phyloP scores from a whole-genome alignment of 1,140 invertebrate genomes.

The Apocrypta bakeri region DNA sequence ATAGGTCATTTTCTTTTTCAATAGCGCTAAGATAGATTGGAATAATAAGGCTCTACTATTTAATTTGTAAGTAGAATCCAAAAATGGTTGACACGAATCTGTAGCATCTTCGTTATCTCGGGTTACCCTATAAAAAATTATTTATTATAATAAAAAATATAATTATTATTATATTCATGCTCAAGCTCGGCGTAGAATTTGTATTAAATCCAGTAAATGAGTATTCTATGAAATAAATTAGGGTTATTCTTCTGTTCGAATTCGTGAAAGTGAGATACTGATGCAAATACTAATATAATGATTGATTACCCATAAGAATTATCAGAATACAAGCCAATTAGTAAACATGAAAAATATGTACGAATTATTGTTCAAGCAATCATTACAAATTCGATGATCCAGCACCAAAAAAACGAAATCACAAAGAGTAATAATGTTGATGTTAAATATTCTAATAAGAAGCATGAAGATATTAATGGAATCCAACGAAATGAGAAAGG shows the following conservation, averaged over 20 bases:
- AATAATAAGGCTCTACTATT: constrained; percentile 57
- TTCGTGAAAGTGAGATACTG: too few relatives aligned
- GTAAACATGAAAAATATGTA: not conserved
- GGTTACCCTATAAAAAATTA: constrained; percentile 58
- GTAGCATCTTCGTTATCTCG: constrained; percentile 62
- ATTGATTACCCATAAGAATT: too few relatives aligned
- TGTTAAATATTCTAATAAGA: not conserved
- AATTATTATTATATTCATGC: not conserved
- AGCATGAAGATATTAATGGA: not conserved
- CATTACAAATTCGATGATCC: not conserved
- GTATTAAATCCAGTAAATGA: not conserved
- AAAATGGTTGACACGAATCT: constrained; percentile 58
- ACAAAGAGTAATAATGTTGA: not conserved
- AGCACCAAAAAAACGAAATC: not conserved
- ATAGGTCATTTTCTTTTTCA: constrained; percentile 66
- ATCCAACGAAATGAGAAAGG: not conserved
- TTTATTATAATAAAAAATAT: not conserved
- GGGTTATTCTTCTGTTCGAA: not conserved
- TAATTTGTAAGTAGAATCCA: constrained; percentile 56
- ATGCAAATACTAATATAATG: too few relatives aligned
- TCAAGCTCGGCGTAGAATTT: not conserved
- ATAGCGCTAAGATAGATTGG: constrained; percentile 62
- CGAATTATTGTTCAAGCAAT: not conserved
- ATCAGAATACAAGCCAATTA: not conserved
- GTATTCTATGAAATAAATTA: not conserved